These are phyloP conservation scores for Epinephelus awoara DNA, from an alignment of 2,797 vertebrate genomes.

Conservation along the genomic window DNA sequence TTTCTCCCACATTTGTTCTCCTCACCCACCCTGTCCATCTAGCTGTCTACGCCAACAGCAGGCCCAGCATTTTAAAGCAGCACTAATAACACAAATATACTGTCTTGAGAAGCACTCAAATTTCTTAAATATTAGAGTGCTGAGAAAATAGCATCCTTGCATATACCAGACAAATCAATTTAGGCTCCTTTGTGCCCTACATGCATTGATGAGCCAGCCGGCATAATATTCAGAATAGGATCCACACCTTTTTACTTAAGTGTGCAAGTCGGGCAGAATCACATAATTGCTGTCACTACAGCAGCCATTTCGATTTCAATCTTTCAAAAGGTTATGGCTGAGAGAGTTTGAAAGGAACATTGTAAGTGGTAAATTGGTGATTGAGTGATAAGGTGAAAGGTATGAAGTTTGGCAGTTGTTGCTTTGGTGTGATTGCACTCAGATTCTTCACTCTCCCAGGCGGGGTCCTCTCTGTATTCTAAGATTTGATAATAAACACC, in stretches of 20 bases:
- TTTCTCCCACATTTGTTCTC: conserved; percentile 2
- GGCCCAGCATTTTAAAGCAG: conserved; percentile 48
- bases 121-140: conserved; percentile 56
- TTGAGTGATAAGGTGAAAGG: conserved; percentile 35
- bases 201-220: conserved; percentile 40
- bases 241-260: conserved; percentile 53
- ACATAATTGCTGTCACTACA: conserved; percentile 65
- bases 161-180: conserved; percentile 66
- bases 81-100: conserved; percentile 66
- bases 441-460: background rate
- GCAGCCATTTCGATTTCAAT: conserved; percentile 60
- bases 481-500: background rate
- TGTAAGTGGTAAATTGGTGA: conserved; percentile 50
- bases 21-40: conserved; percentile 22
- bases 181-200: conserved; percentile 33
- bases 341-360: conserved; percentile 7
- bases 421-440: background rate
- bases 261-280: conserved; percentile 37
- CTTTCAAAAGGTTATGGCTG: conserved; percentile 48
- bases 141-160: conserved; percentile 54
- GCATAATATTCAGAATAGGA: conserved; percentile 16
- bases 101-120: conserved; percentile 53
- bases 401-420: background rate
- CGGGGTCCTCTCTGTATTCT: background rate
- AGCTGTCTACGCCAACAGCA: conserved; percentile 24